A percentile compares a stretch with the other conserved stretches of the same genome.
These are phyloP conservation scores for Microtus ochrogaster DNA, from an alignment of 2,113 vertebrate genomes.

Conservation along the genomic window DNA sequence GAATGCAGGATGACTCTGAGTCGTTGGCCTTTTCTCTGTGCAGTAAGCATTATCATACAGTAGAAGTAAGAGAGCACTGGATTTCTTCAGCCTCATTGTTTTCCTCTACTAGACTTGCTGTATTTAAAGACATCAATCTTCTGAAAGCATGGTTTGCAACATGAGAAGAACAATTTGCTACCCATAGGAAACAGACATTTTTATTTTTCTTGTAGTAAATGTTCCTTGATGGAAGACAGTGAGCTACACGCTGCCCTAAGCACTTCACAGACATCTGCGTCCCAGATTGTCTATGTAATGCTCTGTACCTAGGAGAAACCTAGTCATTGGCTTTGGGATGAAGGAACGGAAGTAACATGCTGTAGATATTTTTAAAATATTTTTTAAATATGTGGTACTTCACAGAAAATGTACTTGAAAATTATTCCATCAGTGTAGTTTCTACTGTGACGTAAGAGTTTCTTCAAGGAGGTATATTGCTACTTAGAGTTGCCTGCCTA, in stretches of 20 bases:
- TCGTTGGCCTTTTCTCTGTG: neutral
- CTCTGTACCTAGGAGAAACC: neutral
- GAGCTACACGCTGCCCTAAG: neutral
- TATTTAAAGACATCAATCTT: neutral
- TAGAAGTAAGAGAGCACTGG: neutral
- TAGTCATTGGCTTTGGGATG: neutral
- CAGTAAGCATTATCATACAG: neutral
- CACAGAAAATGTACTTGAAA: constrained; percentile 6
- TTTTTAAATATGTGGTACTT: neutral
- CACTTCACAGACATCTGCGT: neutral
- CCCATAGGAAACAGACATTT: neutral
- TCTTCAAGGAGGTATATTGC: constrained; percentile 28
- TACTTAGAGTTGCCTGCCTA: neutral
- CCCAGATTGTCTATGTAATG: neutral
- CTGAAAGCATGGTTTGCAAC: neutral
- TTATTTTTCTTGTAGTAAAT: neutral
- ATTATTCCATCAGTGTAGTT: constrained; percentile 27
- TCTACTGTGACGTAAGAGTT: neutral
- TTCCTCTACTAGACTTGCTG: neutral
- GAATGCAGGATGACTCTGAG: neutral
- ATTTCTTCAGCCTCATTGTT: neutral
- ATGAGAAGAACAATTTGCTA: neutral
- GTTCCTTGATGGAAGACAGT: neutral
- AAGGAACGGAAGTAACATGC: constrained; percentile 39
- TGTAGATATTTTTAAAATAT: neutral